Conservation (phyloP, 2,797 vertebrate genomes). For the Cossypha caffra region DNA sequence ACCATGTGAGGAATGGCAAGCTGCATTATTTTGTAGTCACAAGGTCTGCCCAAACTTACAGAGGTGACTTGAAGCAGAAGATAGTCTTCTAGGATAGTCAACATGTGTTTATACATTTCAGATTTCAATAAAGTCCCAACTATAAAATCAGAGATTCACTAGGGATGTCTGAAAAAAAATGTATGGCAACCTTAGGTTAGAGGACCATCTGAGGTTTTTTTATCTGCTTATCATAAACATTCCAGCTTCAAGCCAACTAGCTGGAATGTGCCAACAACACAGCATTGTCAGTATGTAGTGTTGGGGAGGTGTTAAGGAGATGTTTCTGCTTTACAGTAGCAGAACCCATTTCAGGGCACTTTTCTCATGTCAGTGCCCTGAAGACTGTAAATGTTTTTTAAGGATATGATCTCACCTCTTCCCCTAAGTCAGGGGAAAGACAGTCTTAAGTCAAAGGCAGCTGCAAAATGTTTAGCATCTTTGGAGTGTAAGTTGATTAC, state of each 20-base stretch:
- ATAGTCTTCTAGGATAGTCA: not conserved
- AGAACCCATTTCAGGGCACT: not conserved
- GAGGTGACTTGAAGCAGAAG: not conserved
- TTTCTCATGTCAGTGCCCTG: not conserved
- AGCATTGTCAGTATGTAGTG: not conserved
- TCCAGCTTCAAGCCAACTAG: not conserved
- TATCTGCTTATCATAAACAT: not conserved
- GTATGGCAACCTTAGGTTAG: not conserved
- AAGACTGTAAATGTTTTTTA: not conserved
- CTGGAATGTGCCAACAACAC: not conserved
- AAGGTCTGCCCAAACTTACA: not conserved
- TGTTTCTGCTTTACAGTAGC: not conserved
- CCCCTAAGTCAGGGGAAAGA: not conserved
- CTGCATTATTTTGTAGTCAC: not conserved
- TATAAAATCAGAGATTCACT: not conserved
- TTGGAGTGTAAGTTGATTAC: not conserved
- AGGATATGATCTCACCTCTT: not conserved
- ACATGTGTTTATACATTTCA: not conserved
- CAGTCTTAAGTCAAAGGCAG: not conserved
- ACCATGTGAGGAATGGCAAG: not conserved
- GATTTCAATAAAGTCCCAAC: not conserved
- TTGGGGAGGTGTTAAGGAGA: not conserved
- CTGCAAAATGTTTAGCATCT: not conserved
- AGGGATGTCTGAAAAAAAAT: not conserved
- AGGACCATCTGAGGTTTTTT: fast-evolving